These are phyloP conservation scores for Clivina fossor DNA, from an alignment of 2,888 invertebrate species.

Conservation along the genomic window DNA sequence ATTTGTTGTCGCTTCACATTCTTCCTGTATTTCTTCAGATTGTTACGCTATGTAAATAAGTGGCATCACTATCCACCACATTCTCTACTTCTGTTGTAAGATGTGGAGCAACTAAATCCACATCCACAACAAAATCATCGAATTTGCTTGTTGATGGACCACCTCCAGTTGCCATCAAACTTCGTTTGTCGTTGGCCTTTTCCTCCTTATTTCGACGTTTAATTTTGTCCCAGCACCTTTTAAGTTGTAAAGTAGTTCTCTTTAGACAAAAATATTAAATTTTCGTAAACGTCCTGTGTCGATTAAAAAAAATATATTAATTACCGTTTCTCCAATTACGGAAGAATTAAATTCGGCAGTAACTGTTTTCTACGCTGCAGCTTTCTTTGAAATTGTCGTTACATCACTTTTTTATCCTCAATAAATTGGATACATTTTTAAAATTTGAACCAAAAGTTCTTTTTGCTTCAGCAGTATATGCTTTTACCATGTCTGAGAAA, in stretches of 20 bases:
- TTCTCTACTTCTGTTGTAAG: slow-evolving; percentile 6
- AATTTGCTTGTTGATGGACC: background rate
- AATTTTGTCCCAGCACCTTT: slow-evolving; percentile 1
- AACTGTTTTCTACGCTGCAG: background rate
- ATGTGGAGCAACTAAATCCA: slow-evolving; percentile 3
- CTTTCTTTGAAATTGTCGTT: background rate
- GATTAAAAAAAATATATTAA: background rate
- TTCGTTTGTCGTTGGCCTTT: slow-evolving; percentile 1
- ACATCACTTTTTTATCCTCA: background rate
- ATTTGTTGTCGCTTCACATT: too few relatives aligned
- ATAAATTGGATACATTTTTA: background rate
- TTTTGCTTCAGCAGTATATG: slow-evolving; percentile 1
- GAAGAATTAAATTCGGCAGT: background rate
- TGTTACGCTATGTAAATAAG: slow-evolving; percentile 1
- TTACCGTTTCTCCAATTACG: background rate
- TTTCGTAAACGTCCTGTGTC: too few relatives aligned
- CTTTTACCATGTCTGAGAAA: slow-evolving; percentile 2
- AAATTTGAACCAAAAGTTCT: slow-evolving; percentile 6
- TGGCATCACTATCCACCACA: background rate
- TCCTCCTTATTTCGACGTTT: background rate
- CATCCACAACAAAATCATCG: slow-evolving; percentile 3
- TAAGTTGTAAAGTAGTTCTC: background rate
- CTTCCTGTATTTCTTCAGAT: background rate
- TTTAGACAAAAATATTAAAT: background rate
- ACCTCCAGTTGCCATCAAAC: background rate